phyloP scores from a whole-genome alignment of 2,888 invertebrate genomes.

The Synanthedon formicaeformis region DNA sequence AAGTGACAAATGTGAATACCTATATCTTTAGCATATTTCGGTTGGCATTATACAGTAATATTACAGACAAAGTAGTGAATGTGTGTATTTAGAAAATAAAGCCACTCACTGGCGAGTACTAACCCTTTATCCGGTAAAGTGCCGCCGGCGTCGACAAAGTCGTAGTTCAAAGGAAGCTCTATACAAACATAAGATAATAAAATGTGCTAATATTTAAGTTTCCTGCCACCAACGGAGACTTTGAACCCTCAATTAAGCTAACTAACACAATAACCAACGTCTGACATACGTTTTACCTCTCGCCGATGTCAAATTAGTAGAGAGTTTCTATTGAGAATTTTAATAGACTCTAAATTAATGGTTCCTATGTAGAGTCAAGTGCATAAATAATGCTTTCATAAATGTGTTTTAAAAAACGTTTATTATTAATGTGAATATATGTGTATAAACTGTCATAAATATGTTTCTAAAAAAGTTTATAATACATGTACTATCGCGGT shows the following conservation, averaged over 20 bases:
- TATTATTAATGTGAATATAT: no score
- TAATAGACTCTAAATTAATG: no score
- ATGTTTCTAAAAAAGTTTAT: not conserved
- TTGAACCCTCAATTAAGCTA: conserved; percentile 27
- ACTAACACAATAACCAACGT: not conserved
- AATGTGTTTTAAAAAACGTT: no score
- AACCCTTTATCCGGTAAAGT: conserved; percentile 33
- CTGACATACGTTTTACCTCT: not conserved
- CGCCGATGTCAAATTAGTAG: no score
- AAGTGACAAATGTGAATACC: no score
- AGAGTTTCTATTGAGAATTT: no score
- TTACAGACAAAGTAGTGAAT: not conserved
- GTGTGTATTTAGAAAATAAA: not conserved
- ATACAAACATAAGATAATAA: conserved; percentile 47
- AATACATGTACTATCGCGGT: not conserved
- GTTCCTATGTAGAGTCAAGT: no score
- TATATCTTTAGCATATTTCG: not conserved
- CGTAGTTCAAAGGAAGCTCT: conserved; percentile 39
- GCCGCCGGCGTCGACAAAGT: conserved; percentile 25
- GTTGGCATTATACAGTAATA: not conserved
- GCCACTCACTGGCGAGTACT: conserved; percentile 4
- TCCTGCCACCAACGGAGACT: conserved; percentile 36
- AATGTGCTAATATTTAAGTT: conserved; percentile 55
- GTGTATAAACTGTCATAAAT: not conserved
- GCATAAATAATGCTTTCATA: no score